Percentiles rank a stretch among this genome's conserved stretches.
Evolutionary conservation across 2,888 invertebrate genomes (phyloP).

Genomic region (Pasiphila rectangulata): DNA sequence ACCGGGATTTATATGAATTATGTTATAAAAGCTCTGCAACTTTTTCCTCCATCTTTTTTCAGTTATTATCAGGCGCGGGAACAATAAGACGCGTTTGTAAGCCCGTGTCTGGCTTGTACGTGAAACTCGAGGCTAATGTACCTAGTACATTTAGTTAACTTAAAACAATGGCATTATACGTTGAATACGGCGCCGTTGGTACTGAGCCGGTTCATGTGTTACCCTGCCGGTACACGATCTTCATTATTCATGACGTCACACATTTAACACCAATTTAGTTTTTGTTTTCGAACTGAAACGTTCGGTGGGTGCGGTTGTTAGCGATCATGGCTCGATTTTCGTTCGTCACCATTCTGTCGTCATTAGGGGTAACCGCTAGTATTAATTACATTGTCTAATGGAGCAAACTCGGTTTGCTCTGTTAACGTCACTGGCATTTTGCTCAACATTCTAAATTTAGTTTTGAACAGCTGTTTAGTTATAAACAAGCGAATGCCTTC

Average conservation of each 20-base stretch:
- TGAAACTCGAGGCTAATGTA: constrained; percentile 26
- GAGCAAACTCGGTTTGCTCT: constrained; percentile 60
- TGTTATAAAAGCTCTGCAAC: constrained; percentile 25
- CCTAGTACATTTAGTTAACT: constrained; percentile 42
- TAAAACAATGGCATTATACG: constrained; percentile 63
- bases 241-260: constrained; percentile 60
- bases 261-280: constrained; percentile 55
- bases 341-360: constrained; percentile 61
- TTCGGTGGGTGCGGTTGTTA: constrained; percentile 62
- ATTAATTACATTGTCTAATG: constrained; percentile 79
- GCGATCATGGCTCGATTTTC: constrained; percentile 57
- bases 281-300: constrained; percentile 49
- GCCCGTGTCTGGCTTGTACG: constrained; percentile 18
- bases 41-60: constrained; percentile 23
- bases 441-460: constrained; percentile 17
- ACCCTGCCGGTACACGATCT: constrained; percentile 44
- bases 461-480: too few species aligned
- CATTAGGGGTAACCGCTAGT: constrained; percentile 71
- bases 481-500: too few species aligned
- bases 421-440: constrained; percentile 50
- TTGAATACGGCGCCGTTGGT: constrained; percentile 52
- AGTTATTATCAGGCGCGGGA: constrained; percentile 21
- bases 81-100: constrained; percentile 22
- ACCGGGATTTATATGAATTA: constrained; percentile 28
- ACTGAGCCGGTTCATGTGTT: constrained; percentile 27